Base-by-base conservation (phyloP, 2,888 invertebrate genomes). In the Creontiades dilutus region DNA sequence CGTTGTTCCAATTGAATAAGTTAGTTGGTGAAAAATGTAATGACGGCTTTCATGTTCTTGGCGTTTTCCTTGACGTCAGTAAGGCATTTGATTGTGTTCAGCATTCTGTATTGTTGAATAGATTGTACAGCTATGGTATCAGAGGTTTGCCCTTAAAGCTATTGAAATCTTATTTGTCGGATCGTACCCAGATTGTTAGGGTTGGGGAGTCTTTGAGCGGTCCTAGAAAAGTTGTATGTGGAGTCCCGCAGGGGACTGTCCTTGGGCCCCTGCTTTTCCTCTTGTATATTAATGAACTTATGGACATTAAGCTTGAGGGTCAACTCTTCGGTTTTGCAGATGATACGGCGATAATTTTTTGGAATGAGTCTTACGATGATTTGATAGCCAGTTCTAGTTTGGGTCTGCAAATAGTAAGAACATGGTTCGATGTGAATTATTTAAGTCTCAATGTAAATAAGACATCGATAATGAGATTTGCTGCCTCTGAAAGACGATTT, bases 61-160 rank as follows among this genome's bases (percentile, higher is more conserved):
- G 48, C 16, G 68, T 23, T n/a, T 68, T 68, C 16, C 23, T 68
- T 12, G n/a, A 68, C 68, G 9, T 68, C 9, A 68, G 9, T 68
- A 68, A 68, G 68, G 68, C 68, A 19, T 68, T 68, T 68, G 68
- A 68, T 68, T 68, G 68, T 68, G 68, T 23, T 23, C 68, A 68
- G 16, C 68, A 68, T 68, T 9, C n/a, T 9, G 68, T 68, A 68
- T 23, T 68, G 16, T 68, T 68, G 68, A 68, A 68, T 28, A 78
- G 37, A 16, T 28, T 28, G 37, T 78, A 78, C 16, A 78, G 27
- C 23, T 78, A 12, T 28, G 78, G 37, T 12, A 28, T 78, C 78
- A 78, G 78, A 27, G 78, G 78, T 37, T 68, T 68, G 68, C 68
- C 68, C 7, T 68, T 68, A 68, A 68, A 68, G 68, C 68, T 68